Conservation (phyloP, 2,113 vertebrate genomes). For the Pithys albifrons region DNA sequence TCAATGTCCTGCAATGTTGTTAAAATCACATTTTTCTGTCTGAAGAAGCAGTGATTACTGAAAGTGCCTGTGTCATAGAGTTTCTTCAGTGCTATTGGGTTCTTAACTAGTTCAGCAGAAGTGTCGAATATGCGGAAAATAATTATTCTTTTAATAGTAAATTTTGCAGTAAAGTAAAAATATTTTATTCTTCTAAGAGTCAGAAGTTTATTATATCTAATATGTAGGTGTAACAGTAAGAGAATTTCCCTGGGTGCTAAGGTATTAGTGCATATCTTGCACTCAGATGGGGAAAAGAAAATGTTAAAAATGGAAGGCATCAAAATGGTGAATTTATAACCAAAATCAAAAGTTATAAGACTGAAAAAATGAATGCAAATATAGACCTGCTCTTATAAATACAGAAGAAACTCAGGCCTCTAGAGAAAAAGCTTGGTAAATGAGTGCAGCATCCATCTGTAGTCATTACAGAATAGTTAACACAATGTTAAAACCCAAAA, state of each 20-base stretch:
- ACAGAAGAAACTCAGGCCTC: background rate
- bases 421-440: background rate
- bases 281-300: background rate
- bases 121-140: background rate
- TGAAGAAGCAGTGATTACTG: background rate
- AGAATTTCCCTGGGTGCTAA: background rate
- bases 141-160: background rate
- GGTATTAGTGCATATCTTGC: background rate
- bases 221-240: background rate
- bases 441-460: background rate
- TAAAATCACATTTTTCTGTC: background rate
- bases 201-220: background rate
- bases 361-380: constrained; percentile 3
- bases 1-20: background rate
- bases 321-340: background rate
- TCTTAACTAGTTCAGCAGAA: background rate
- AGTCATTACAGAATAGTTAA: background rate
- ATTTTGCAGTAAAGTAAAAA: background rate
- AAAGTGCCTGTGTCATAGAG: rapidly evolving
- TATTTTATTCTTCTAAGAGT: background rate
- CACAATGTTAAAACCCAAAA: background rate
- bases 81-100: background rate
- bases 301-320: background rate
- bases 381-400: background rate
- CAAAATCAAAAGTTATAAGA: background rate